phyloP scores from a whole-genome alignment of 1,140 invertebrate species.

The Tyrophagus putrescentiae region DNA sequence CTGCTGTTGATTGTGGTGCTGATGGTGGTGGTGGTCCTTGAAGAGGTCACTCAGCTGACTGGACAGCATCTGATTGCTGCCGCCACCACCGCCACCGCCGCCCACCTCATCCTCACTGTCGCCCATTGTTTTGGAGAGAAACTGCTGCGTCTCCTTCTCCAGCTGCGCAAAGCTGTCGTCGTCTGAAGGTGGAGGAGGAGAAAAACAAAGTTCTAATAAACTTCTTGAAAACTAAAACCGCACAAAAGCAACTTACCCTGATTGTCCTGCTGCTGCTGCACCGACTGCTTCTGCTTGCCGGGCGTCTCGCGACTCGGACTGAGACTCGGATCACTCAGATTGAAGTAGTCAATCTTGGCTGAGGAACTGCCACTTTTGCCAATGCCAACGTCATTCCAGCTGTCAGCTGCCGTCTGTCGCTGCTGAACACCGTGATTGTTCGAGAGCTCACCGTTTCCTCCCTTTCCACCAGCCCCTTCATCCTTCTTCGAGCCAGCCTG shows the following conservation, averaged over 20 bases:
- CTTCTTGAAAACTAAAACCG: neutral
- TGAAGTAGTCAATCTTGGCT: neutral
- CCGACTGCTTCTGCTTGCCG: neutral
- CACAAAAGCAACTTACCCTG: neutral
- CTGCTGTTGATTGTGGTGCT: too few species aligned
- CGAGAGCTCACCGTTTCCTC: too few species aligned
- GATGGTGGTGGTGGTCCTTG: too few species aligned
- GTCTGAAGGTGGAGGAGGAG: neutral
- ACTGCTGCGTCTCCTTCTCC: neutral
- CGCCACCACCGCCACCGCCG: neutral
- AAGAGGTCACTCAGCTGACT: neutral
- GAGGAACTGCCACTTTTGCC: too few species aligned
- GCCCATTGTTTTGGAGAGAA: neutral
- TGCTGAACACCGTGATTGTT: too few species aligned
- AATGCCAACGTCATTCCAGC: neutral
- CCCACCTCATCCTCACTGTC: too few species aligned
- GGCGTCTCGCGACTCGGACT: neutral
- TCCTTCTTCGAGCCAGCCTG: too few species aligned
- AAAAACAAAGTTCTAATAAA: conserved; percentile 1
- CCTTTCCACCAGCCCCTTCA: too few species aligned
- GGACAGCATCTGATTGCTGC: neutral
- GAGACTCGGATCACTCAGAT: neutral
- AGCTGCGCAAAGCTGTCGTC: neutral
- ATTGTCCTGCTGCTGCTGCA: neutral
- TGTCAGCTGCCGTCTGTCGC: neutral